Evolutionary conservation across 1,140 invertebrate genomes (phyloP), one percentile per base, ranked within the genome.

Genomic region (Hylaeus volcanicus): DNA sequence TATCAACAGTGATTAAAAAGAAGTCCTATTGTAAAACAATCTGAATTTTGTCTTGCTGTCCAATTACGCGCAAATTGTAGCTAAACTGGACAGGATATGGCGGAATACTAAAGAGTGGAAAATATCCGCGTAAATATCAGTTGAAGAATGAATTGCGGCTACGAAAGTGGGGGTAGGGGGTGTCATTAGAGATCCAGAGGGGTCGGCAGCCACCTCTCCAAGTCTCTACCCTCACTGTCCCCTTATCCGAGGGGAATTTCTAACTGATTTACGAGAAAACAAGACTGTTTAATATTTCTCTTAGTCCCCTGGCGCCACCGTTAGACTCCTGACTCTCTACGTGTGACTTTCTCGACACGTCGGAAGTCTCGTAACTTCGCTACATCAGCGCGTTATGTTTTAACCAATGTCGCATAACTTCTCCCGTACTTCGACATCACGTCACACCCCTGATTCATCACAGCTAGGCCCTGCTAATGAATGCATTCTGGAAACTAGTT

Each of bases 221-320:
- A 90, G 85, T 84, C 85, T 75, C 89, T 82, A 88, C 89, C 88
- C 89, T 90, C 89, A 73, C 73, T 71, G 79, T 88, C 75, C 85
- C 86, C 83, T 87, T 81, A 84, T 85, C 84, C 86, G 88, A 88
- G 91, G 89, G 90, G 91, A 89, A 91, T 90, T 91, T 91, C 92
- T 91, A 92, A 92, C 92, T 93, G 92, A 93, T 93, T 93, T 93
- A 92, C 91, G 91, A 89, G 92, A 93, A 93, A 93, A 93, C 92
- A 92, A 93, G 92, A 89, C 92, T 92, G 90, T 91, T 93, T 93
- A 92, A 92, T 92, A 92, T 92, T 93, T 93, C 92, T 91, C 90
- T 90, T 85, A 76, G 88, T 91, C 91, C 89, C 91, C 83, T 90
- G 92, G 92, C 91, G 92, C 91, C 91, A 88, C 87, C 88, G 87